Conservation (phyloP, 2,888 invertebrate species). For the Opisthograptis luteolata region DNA sequence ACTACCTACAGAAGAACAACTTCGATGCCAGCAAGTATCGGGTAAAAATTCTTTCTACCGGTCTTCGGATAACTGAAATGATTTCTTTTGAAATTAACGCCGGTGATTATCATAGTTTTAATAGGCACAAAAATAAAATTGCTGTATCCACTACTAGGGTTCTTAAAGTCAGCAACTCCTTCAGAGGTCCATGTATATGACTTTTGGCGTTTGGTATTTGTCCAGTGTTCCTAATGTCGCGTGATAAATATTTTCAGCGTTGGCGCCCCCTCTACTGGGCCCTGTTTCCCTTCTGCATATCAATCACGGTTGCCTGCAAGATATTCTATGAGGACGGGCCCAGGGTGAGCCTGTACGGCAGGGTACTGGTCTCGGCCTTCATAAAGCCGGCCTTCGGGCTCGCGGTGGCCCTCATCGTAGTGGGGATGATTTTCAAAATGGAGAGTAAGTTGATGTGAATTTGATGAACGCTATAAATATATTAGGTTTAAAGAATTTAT, state of each 20-base stretch:
- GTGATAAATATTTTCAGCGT: slow-evolving; percentile 42
- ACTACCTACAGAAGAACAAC: slow-evolving; percentile 45
- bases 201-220: too few relatives aligned
- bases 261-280: slow-evolving; percentile 46
- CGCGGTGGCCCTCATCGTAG: slow-evolving; percentile 27
- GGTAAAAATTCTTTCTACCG: slow-evolving; percentile 39
- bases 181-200: too few relatives aligned
- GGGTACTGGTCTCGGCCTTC: slow-evolving; percentile 41
- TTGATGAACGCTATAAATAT: too few relatives aligned
- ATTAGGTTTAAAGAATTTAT: too few relatives aligned
- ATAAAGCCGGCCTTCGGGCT: slow-evolving; percentile 47
- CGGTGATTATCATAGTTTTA: too few relatives aligned
- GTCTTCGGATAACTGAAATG: too few relatives aligned
- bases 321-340: slow-evolving; percentile 48
- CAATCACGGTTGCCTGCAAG: slow-evolving; percentile 34
- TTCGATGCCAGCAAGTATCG: slow-evolving; percentile 38
- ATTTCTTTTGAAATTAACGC: too few relatives aligned
- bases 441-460: slow-evolving; percentile 49
- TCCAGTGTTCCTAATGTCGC: too few relatives aligned
- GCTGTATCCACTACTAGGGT: too few relatives aligned
- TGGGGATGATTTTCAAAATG: slow-evolving; percentile 29
- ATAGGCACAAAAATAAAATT: too few relatives aligned
- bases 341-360: slow-evolving; percentile 25
- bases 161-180: too few relatives aligned
- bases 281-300: slow-evolving; percentile 35